Evolutionary conservation across 2,888 invertebrate genomes (phyloP), one percentile per base, ranked within the genome.

Genomic region (Panzeria rudis): DNA sequence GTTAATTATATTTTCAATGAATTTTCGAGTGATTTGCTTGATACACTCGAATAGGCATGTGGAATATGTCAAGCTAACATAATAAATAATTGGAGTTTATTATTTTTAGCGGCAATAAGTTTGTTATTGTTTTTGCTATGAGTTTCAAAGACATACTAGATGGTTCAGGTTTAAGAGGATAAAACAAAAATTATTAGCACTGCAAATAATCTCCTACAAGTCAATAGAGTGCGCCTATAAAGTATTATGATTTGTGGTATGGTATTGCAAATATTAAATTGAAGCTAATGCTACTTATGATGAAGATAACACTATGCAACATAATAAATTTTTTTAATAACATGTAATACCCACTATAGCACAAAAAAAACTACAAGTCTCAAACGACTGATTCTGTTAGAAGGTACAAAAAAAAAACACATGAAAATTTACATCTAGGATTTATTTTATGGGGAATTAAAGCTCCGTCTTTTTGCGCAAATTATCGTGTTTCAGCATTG

Each of bases 1-100:
- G 56, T 76, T 59, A 54, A 81, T 84, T 68, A 77, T 76, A 80
- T 84, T 84, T 84, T 72, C 77, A 68, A 77, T 81, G 72, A 77
- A 80, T 84, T 80, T 80, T 72, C 71, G 66, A 80, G 72, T 61
- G 71, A 78, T 83, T 78, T 78, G 50, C 35, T 76, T 61, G 41
- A 41, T 29, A 59, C 52, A 50, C 50, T 75, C 25, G 38, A 44
- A 41, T 44, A 32, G 66, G 20, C 61, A 61, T 68, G 52, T 68
- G 73, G 32, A 56, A 61, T 62, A 69, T 78, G 61, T 66, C 78
- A 78, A 62, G 52, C 50, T 69, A 52, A 62, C 69, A 62, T 52
- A 52, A 71, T 68, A 77, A 77, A 77, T 77, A 68, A 77, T 77
- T 56, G 47, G 13, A 23, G 68, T 77, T 77, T 77, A 77, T 77